Conservation (phyloP, 2,888 invertebrate species). For the Dyspetes luteomarginatus region DNA sequence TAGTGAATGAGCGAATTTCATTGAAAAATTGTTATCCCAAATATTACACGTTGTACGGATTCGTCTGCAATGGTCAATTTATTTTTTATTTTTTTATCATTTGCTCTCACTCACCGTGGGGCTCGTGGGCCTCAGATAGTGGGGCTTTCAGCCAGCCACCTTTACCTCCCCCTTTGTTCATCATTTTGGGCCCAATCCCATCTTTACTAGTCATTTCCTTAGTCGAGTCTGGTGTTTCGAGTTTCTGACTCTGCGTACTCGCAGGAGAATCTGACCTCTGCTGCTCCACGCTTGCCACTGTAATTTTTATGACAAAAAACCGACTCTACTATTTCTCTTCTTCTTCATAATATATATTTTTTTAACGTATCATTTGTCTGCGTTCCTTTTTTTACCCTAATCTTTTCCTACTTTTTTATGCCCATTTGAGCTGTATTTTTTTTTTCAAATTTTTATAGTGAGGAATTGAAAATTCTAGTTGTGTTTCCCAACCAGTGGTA, state of each 20-base stretch:
- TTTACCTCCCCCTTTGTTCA: slow-evolving; percentile 82
- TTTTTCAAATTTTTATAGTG: no score
- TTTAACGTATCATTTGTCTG: slow-evolving; percentile 34
- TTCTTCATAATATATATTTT: slow-evolving; percentile 39
- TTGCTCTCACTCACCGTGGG: slow-evolving; percentile 82
- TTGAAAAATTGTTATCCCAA: no score
- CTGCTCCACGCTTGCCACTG: slow-evolving; percentile 83
- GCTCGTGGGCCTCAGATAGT: slow-evolving; percentile 82
- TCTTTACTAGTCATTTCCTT: slow-evolving; percentile 83
- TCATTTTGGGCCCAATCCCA: slow-evolving; percentile 82
- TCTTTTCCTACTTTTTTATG: no score
- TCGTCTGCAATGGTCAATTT: slow-evolving; percentile 65
- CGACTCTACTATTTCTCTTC: slow-evolving; percentile 74
- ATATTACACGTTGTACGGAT: no score
- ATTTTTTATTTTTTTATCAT: slow-evolving; percentile 68
- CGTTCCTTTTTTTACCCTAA: slow-evolving; percentile 1
- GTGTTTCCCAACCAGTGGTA: no score
- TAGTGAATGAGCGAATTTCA: neutral
- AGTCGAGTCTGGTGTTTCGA: slow-evolving; percentile 81
- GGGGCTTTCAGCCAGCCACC: slow-evolving; percentile 83
- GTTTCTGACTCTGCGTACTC: slow-evolving; percentile 81
- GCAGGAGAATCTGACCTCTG: slow-evolving; percentile 83
- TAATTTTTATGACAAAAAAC: slow-evolving; percentile 79
- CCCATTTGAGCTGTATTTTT: no score
- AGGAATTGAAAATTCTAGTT: no score